A percentile compares a stretch with the other conserved stretches of the same genome.
These are phyloP conservation scores for Clamator glandarius DNA, from an alignment of 2,797 vertebrate genomes.

Conservation along the genomic window DNA sequence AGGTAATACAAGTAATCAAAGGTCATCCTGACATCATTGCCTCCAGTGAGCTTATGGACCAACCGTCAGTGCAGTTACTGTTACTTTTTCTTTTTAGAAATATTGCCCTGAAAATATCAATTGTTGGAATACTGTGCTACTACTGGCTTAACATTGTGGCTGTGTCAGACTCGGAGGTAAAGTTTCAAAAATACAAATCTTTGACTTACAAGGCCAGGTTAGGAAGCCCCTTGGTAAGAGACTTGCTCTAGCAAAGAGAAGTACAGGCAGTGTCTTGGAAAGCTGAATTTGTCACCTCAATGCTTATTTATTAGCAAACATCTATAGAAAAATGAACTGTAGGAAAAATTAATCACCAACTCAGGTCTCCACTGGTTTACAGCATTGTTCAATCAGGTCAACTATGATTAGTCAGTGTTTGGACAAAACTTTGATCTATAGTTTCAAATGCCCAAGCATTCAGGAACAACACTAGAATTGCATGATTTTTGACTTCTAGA, in stretches of 20 bases:
- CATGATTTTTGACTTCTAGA: not conserved
- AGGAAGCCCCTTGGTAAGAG: not conserved
- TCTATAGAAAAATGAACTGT: not conserved
- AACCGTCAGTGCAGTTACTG: not conserved
- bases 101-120: slow-evolving; percentile 88
- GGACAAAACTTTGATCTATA: not conserved
- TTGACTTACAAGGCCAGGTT: not conserved
- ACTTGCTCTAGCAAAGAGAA: not conserved
- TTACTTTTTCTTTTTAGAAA: slow-evolving; percentile 79
- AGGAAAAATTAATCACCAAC: not conserved
- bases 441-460: not conserved
- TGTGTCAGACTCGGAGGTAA: slow-evolving; percentile 63
- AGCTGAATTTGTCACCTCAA: not conserved
- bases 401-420: not conserved
- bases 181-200: not conserved
- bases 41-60: not conserved
- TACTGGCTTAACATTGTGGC: slow-evolving; percentile 88
- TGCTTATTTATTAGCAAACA: not conserved
- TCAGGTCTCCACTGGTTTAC: not conserved
- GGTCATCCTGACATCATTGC: not conserved
- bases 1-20: not conserved
- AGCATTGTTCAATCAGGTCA: not conserved
- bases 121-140: slow-evolving; percentile 91
- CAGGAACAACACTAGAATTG: not conserved
- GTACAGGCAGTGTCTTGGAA: not conserved